Base-by-base conservation (phyloP, 1,140 invertebrate species). In the Papilio machaon region DNA sequence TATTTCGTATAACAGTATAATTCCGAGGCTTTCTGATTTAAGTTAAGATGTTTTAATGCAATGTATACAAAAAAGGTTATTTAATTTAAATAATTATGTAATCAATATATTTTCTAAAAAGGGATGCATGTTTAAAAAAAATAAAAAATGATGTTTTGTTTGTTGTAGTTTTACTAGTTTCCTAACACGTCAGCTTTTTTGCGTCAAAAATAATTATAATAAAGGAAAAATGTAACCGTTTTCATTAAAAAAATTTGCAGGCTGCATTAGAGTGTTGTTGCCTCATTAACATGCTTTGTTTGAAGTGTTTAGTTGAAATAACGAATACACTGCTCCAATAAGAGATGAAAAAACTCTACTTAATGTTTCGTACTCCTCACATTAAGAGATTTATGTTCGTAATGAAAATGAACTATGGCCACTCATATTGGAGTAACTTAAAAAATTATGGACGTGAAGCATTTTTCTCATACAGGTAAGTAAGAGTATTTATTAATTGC, bases 111-210 rank as follows among this genome's bases (percentile, higher is more conserved):
- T 91, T 91, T 90, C 88, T 86, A 86, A 87, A 82, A 43, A 78
- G 30, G 6, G 54, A 87, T 87, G 91, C 91, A 93, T 94, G 91
- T 94, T 91, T 82, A 88, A 84, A 1, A 30, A 85, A 92, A 94
- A 92, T 92, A 93, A 93, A 76, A 83, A 83, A 86, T 85, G 83
- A 89, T 94, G 91, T 93, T 94, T 92, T 94, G 92, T 94, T 94
- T 88, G 91, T 89, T 91, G 91, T 93, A 89, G 91, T 94, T 94
- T 94, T 91, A 93, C 86, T 94, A 86, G 88, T 88, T 89, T 83
- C 91, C 90, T 94, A 92, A 94, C 87, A 87, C 77, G 60, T 85
- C 70, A 79, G 84, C 86, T 89, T 87, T 84, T 73, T 76, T 52
- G 15, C 73, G n/a, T 13, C 17, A 47, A 75, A 49, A 75, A 75